Base-by-base conservation (phyloP, 1,140 invertebrate species). In the Diploscapter pachys region DNA sequence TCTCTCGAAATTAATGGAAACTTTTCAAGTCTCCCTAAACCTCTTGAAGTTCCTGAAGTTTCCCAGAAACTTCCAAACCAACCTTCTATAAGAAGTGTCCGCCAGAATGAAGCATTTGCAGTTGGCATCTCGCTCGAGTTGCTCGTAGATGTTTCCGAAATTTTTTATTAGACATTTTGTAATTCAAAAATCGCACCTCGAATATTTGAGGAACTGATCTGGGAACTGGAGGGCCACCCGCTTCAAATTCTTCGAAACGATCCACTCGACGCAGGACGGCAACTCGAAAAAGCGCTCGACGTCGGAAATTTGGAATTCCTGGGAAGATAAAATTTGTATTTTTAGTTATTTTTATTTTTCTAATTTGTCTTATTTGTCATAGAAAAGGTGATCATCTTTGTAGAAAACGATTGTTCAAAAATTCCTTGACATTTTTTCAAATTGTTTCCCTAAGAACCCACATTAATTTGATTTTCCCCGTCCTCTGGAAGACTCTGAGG, bases 21-120 rank as follows among this genome's bases (percentile, higher is more conserved):
- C 2, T 9, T n/a, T 13, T 9, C 63, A 65, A 9, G n/a, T 65
- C 2, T 48, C 9, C 63, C 63, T 1, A 11, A 11, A 9, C n/a
- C 9, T 9, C 48, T 9, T 48, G 63, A 65, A 9, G 63, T 2
- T 48, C 31, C 31, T 31, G 31, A 31, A 31, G 31, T 31, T 31
- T 31, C 31, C 31, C 31, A 31, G 31, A 31, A 49, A 48, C n/a
- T 9, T 65, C 9, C 63, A 53, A 53, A n/a, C 3, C 13, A 65
- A 76, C 75, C 75, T 76, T 9, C 75, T 49, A 56, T 76, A 76
- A 6, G 75, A 67, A 5, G 75, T 76, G 51, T 76, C 75, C 31
- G 75, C 75, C 9, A 76, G 62, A 53, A 76, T 55, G 50, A 76
- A 76, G 3, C 57, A 62, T 11, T 72, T 71, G 54, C 62, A 49